These are phyloP conservation scores for Drosophila monieri DNA, from an alignment of 2,888 invertebrate genomes.

Conservation along the genomic window DNA sequence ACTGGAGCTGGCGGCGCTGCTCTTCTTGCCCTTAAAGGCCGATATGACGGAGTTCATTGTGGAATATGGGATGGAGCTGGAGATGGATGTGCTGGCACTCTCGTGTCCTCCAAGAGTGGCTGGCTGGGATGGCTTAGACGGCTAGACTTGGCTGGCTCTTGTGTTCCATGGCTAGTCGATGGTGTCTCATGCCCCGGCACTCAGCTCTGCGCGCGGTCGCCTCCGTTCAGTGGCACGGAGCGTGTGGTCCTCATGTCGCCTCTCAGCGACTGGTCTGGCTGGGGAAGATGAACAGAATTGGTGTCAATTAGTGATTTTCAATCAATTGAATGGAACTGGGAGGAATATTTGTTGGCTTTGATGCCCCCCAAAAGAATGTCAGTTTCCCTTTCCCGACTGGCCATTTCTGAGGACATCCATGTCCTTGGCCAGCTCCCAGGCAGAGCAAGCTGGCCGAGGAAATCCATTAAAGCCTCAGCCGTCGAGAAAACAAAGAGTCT, in stretches of 20 bases:
- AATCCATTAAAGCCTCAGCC: not conserved
- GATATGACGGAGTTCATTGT: conserved; percentile 84
- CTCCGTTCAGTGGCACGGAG: conserved; percentile 5
- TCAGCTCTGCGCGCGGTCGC: conserved; percentile 4
- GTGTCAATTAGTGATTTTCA: conserved; percentile 25
- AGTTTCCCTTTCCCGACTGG: not conserved
- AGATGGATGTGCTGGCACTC: not conserved
- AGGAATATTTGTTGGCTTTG: too few species aligned
- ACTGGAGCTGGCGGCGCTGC: conserved; percentile 53
- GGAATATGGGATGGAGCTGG: conserved; percentile 8
- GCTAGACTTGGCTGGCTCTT: conserved; percentile 32
- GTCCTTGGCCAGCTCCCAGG: too few species aligned
- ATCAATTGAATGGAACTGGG: conserved; percentile 33
- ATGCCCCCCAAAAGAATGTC: not conserved
- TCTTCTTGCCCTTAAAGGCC: conserved; percentile 83
- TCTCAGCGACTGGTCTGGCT: not conserved
- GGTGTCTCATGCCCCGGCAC: conserved; percentile 26
- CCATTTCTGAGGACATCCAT: conserved; percentile 7
- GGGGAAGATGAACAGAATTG: conserved; percentile 34
- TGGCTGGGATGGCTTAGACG: conserved; percentile 4
- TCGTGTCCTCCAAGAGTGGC: conserved; percentile 2
- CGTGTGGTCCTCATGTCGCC: conserved; percentile 20
- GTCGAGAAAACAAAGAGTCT: not conserved
- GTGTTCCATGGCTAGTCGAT: conserved; percentile 45
- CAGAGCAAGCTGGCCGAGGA: not conserved